Percentiles rank a stretch among this genome's conserved stretches.
Evolutionary conservation across 2,797 vertebrate genomes (phyloP).

Genomic region (Atherinosoma microstoma): DNA sequence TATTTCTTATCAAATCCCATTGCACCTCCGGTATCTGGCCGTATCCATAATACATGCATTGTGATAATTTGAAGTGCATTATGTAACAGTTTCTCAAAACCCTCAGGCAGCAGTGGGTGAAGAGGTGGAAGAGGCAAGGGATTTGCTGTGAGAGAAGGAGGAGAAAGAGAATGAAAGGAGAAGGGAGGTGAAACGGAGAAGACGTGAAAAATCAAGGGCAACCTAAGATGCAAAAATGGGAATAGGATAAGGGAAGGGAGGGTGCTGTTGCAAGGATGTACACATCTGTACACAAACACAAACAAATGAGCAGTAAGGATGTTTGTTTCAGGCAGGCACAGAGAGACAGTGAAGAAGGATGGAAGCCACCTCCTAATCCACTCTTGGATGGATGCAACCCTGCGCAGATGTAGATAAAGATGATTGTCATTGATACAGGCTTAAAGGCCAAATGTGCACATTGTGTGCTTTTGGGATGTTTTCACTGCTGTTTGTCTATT

Average conservation of each 20-base stretch:
- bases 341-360: conserved; percentile 17
- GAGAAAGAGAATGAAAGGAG: conserved; percentile 46
- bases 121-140: conserved; percentile 66
- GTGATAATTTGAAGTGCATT: conserved; percentile 76
- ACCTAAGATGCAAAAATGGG: conserved; percentile 52
- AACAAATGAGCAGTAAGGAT: conserved; percentile 47
- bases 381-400: conserved; percentile 20
- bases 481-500: background rate
- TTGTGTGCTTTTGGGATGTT: conserved; percentile 4
- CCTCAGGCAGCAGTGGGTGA: conserved; percentile 67
- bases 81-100: conserved; percentile 74
- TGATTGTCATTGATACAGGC: conserved; percentile 29
- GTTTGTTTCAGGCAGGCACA: conserved; percentile 47
- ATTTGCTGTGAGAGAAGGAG: conserved; percentile 58
- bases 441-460: conserved; percentile 41
- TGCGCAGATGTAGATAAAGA: conserved; percentile 30
- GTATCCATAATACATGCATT: conserved; percentile 69
- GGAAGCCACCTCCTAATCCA: conserved; percentile 36
- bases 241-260: conserved; percentile 24
- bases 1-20: conserved; percentile 56
- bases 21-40: conserved; percentile 38
- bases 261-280: conserved; percentile 17
- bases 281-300: conserved; percentile 31
- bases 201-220: conserved; percentile 61
- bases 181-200: conserved; percentile 54